Evolutionary conservation across 1,140 invertebrate species (phyloP).

Genomic region (Platyura marginata): DNA sequence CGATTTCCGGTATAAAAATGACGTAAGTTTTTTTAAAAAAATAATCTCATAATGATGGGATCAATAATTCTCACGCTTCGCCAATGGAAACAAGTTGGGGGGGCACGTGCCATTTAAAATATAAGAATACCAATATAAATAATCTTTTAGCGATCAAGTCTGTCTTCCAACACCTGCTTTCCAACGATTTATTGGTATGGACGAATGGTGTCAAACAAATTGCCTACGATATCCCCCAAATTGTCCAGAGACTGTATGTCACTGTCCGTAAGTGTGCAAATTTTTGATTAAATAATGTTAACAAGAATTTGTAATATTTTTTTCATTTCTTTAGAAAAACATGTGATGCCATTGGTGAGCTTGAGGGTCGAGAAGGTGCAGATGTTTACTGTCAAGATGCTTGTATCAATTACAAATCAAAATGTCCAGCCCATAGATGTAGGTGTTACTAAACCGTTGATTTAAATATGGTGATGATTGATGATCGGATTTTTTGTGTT

Average conservation of each 20-base stretch:
- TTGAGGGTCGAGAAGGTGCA: slow-evolving; percentile 47
- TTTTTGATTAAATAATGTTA: slow-evolving; percentile 4
- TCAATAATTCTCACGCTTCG: too few relatives aligned
- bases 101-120: too few relatives aligned
- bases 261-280: slow-evolving; percentile 56
- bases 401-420: slow-evolving; percentile 52
- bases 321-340: slow-evolving; percentile 36
- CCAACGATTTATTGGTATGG: slow-evolving; percentile 48
- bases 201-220: slow-evolving; percentile 64
- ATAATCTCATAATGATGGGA: too few relatives aligned
- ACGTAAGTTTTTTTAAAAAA: too few relatives aligned
- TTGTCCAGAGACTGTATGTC: slow-evolving; percentile 52
- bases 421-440: slow-evolving; percentile 52
- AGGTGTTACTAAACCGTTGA: slow-evolving; percentile 52
- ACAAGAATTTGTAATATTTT: not conserved
- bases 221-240: slow-evolving; percentile 70
- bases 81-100: too few relatives aligned
- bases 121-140: not conserved
- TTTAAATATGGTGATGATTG: too few relatives aligned
- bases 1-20: too few relatives aligned
- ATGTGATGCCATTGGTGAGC: slow-evolving; percentile 59
- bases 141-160: slow-evolving; percentile 42
- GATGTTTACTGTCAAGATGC: slow-evolving; percentile 68
- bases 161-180: slow-evolving; percentile 43
- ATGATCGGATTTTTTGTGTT: too few relatives aligned